Evolutionary conservation across 2,113 vertebrate species (phyloP), one percentile per base, ranked within the genome.

Genomic region (Gambusia holbrooki): DNA sequence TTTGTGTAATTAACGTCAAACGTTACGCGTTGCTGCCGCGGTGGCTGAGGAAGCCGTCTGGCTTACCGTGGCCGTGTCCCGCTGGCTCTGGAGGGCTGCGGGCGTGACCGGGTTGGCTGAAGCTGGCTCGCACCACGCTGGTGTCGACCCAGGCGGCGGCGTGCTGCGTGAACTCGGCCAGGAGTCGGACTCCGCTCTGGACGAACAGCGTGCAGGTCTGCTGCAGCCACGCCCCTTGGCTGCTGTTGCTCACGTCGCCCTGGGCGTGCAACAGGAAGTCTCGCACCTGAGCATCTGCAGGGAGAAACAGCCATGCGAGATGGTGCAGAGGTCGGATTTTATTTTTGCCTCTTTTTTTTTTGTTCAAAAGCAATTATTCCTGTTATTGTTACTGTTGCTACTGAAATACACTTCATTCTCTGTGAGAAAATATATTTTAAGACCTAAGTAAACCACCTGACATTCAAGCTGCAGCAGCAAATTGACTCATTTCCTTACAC

Each of bases 131-230:
- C 75, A 95, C 87, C 74, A 97, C 85, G 75, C 90, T 96, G 90
- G 92, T 91, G 89, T 96, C 95, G 85, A 90, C 92, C 96, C 96
- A 98, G 68, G 0, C 69, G 0, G 79, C 84, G 0, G 92, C 89
- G 0, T 66, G 84, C 14, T 94, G 92, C 0, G 91, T 58, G 0
- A 98, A 99, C 61, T 17, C 68, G 0, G 94, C 83, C 0, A 86
- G 94, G 14, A 98, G 91, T 3, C 87, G 89, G 0, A 92, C 90
- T 0, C 94, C 85, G 0, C 66, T 58, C 0, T 96, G 95, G 71
- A 97, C 71, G 0, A 96, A 93, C 1, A 98, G 81, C 9, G 94
- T 93, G 68, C 95, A 97, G 3, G 93, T 91, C 92, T 97, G 91
- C 71, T 92, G 95, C 58, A 95, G 91, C 70, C 72, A 71, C 0